phyloP scores from a whole-genome alignment of 2,888 invertebrate species.

The Merodon equestris region DNA sequence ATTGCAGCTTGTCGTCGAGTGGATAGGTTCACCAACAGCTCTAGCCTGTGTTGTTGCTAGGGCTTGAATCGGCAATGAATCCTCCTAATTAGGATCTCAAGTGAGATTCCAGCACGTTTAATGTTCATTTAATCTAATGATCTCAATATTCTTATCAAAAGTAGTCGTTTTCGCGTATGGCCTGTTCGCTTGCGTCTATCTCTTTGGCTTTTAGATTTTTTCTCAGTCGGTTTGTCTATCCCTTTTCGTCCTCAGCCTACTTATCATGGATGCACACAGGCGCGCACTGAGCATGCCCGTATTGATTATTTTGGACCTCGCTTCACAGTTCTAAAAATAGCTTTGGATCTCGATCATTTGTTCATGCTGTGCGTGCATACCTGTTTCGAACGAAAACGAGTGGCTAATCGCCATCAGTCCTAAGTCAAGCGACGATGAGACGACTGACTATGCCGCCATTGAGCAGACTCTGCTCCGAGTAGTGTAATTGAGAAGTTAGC shows the following conservation, averaged over 20 bases:
- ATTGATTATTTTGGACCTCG: too few species aligned
- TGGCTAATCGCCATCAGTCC: too few species aligned
- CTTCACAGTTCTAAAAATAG: too few species aligned
- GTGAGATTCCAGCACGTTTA: conserved; percentile 67
- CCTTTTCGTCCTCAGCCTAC: too few species aligned
- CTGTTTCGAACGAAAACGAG: too few species aligned
- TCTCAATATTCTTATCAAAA: conserved; percentile 41
- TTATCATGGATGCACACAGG: conserved; percentile 27
- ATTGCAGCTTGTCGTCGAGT: conserved; percentile 67
- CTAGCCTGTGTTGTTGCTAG: too few species aligned
- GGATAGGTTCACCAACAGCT: conserved; percentile 38
- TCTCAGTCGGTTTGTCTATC: too few species aligned
- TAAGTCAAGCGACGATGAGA: conserved; percentile 33
- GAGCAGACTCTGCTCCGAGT: conserved; percentile 2
- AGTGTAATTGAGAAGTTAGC: conserved; percentile 63
- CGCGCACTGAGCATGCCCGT: neutral
- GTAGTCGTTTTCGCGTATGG: conserved; percentile 19
- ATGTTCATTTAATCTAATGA: conserved; percentile 68
- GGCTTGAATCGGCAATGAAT: conserved; percentile 38
- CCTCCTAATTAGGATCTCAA: conserved; percentile 65
- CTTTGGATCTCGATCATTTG: too few species aligned
- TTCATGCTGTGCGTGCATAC: too few species aligned
- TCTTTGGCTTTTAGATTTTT: conserved; percentile 9
- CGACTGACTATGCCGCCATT: conserved; percentile 43
- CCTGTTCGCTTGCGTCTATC: neutral